Conservation (phyloP, 1,140 invertebrate species). For the Hermatobates lingyangjiaoensis region DNA sequence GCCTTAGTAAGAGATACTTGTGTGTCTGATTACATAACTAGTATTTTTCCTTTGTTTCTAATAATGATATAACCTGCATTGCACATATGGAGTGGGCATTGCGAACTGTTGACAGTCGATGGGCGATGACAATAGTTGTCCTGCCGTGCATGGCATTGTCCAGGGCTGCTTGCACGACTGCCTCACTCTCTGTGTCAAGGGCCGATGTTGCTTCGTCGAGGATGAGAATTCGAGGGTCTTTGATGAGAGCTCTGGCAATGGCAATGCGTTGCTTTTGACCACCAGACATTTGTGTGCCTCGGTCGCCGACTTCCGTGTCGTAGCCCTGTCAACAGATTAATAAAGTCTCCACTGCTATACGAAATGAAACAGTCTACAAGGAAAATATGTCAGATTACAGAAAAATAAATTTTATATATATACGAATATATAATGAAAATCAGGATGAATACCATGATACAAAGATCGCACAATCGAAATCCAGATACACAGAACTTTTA, state of each 20-base stretch:
- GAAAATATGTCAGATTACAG: too few species aligned
- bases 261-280: constrained; percentile 60
- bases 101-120: constrained; percentile 61
- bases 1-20: too few species aligned
- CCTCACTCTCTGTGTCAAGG: constrained; percentile 33
- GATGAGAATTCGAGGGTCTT: constrained; percentile 48
- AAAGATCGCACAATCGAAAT: too few species aligned
- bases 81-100: constrained; percentile 61
- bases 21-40: too few species aligned
- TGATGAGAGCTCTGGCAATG: constrained; percentile 51
- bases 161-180: constrained; percentile 25
- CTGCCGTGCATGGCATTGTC: constrained; percentile 51
- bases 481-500: too few species aligned
- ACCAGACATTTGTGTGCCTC: constrained; percentile 39
- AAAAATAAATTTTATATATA: too few species aligned
- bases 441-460: too few species aligned
- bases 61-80: constrained; percentile 26
- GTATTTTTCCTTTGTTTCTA: too few species aligned
- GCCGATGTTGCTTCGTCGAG: constrained; percentile 62
- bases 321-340: too few species aligned
- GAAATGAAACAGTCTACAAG: too few species aligned
- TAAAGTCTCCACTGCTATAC: too few species aligned
- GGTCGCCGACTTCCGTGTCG: constrained; percentile 43
- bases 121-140: constrained; percentile 71
- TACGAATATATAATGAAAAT: too few species aligned